Evolutionary conservation across 2,888 invertebrate species (phyloP), one percentile per base, ranked within the genome.

Genomic region (Ischnus inquisitorius): DNA sequence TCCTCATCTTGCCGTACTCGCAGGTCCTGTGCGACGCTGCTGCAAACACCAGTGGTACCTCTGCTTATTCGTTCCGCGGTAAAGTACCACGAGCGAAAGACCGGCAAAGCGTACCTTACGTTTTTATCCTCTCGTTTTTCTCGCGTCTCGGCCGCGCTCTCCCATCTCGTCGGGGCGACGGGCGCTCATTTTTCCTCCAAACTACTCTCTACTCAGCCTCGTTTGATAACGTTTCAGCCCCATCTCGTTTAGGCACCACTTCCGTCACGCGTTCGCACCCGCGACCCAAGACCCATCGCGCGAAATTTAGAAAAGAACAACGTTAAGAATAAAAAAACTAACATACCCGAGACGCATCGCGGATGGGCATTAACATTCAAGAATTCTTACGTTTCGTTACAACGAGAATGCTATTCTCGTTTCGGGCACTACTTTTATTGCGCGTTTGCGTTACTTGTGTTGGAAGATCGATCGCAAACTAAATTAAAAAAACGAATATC

Each of bases 41-140:
- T 28, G 28, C 60, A 60, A 60, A 28, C 62, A 60, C 62, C 46
- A 62, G 19, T 43, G 72, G 60, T 46, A 74, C 60, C 43, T 60
- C 28, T 60, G 60, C 60, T 60, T 60, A 60, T 60, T 60, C 60
- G 25, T 25, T 60, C 28, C 60, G 72, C 16, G 62, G 72, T 74
- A 69, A 79, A 79, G 43, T 68, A 75, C 62, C 68, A 51, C 60
- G 69, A 51, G 34, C 65, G 75, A 69, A 65, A 67, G 22, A 78
- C 68, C 41, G 57, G 71, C 79, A 79, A 79, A 83, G 79, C 71
- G 76, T 75, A 79, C 75, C 69, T 75, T 67, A 76, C 76, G 64
- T 76, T 83, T 79, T 76, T 71, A 79, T 46, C 68, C 54, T 79
- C 75, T 64, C 79, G 76, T 83, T 79, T 83, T 83, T 83, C 79